Conservation (phyloP, 2,797 vertebrate species). For the Pelochelys cantorii region DNA sequence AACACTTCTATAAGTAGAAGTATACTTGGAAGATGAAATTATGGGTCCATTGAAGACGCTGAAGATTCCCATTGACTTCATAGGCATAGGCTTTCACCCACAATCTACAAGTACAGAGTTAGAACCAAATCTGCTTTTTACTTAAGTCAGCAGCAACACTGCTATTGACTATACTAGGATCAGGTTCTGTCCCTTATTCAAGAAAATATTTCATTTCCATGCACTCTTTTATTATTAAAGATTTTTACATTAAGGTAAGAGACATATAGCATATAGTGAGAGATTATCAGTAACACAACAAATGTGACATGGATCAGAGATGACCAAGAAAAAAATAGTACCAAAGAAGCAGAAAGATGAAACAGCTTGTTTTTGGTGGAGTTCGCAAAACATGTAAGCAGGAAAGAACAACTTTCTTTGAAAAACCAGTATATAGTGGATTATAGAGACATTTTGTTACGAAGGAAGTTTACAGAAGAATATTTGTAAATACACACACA, state of each 20-base stretch:
- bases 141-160: background rate
- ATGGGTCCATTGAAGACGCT: constrained; percentile 28
- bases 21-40: constrained; percentile 11
- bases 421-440: constrained; percentile 7
- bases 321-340: background rate
- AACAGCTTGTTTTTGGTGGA: background rate
- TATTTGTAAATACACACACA: background rate
- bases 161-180: background rate
- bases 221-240: constrained; percentile 20
- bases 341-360: constrained; percentile 31
- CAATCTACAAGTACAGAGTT: background rate
- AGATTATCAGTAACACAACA: background rate
- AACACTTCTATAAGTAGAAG: background rate
- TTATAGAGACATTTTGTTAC: constrained; percentile 27
- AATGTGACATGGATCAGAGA: background rate
- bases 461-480: constrained; percentile 30
- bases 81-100: constrained; percentile 32
- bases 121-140: constrained; percentile 32
- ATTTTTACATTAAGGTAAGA: background rate
- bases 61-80: constrained; percentile 33
- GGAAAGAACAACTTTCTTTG: constrained; percentile 24
- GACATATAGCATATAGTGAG: background rate
- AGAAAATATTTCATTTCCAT: constrained; percentile 49
- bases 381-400: constrained; percentile 15
- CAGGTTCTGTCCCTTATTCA: background rate